Percentiles rank a stretch among this genome's conserved stretches.
phyloP scores from a whole-genome alignment of 2,888 invertebrate species.

The Onchidella celtica region DNA sequence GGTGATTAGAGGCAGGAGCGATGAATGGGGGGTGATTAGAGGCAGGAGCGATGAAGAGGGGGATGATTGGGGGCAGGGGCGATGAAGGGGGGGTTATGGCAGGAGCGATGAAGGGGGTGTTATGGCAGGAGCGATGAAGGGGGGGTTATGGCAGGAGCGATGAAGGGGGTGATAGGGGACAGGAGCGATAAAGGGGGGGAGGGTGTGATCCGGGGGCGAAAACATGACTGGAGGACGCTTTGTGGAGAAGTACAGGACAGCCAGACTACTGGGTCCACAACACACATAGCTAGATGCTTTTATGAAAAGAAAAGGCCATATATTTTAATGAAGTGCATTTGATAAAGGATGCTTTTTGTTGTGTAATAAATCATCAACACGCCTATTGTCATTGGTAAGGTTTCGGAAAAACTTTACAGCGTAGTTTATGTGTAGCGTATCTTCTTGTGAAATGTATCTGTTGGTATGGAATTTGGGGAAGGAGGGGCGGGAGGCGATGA shows the following conservation, averaged over 20 bases:
- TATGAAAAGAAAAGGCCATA: no score
- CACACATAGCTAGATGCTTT: no score
- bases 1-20: not conserved
- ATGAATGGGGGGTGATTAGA: not conserved
- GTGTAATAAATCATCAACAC: no score
- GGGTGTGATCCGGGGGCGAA: not conserved
- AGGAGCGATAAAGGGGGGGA: not conserved
- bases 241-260: not conserved
- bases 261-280: no score
- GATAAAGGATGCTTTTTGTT: no score
- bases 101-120: not conserved
- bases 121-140: not conserved
- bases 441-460: no score
- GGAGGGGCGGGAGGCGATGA: no score
- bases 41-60: not conserved
- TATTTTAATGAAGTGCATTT: no score
- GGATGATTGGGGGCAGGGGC: not conserved
- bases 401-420: no score
- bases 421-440: no score
- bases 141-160: not conserved
- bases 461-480: no score
- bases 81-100: not conserved
- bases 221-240: not conserved
- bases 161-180: not conserved
- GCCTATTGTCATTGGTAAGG: no score